A percentile compares a stretch with the other conserved stretches of the same genome.
Conservation (phyloP, 2,888 invertebrate species). For the Napeogenes sylphis region DNA sequence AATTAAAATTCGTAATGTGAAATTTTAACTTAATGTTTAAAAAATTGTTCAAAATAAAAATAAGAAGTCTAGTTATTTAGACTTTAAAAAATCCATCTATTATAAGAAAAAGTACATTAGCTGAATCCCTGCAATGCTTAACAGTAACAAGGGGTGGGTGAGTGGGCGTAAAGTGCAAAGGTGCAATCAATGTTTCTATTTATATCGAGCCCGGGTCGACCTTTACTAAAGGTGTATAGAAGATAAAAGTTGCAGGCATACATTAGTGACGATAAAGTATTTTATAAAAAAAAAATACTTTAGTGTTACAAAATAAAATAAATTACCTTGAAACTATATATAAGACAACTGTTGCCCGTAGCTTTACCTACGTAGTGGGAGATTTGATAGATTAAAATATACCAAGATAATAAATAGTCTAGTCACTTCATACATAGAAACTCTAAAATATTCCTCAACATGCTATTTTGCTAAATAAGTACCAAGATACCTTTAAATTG, state of each 20-base stretch:
- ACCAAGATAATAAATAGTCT: too few relatives aligned
- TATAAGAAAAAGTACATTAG: not conserved
- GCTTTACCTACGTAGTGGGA: too few relatives aligned
- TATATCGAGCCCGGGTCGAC: constrained; percentile 46
- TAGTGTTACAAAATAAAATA: too few relatives aligned
- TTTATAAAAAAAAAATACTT: not conserved
- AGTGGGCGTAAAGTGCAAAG: constrained; percentile 50
- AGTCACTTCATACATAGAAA: too few relatives aligned
- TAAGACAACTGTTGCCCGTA: too few relatives aligned
- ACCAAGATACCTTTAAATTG: too few relatives aligned
- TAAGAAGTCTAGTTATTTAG: not conserved
- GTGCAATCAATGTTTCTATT: constrained; percentile 54
- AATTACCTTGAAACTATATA: too few relatives aligned
- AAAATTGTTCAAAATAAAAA: not conserved
- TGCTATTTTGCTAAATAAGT: too few relatives aligned
- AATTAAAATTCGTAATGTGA: too few relatives aligned
- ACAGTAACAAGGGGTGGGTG: not conserved
- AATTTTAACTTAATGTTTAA: too few relatives aligned
- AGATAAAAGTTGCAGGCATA: not conserved
- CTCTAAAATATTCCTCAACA: too few relatives aligned
- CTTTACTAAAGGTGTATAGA: constrained; percentile 12
- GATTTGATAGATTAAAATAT: too few relatives aligned
- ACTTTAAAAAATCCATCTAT: not conserved
- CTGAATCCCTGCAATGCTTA: not conserved
- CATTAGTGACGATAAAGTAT: not conserved